A percentile compares a stretch with the other conserved stretches of the same genome.
Conservation (phyloP, 2,888 invertebrate species). For the Chalcosyrphus nemorum region DNA sequence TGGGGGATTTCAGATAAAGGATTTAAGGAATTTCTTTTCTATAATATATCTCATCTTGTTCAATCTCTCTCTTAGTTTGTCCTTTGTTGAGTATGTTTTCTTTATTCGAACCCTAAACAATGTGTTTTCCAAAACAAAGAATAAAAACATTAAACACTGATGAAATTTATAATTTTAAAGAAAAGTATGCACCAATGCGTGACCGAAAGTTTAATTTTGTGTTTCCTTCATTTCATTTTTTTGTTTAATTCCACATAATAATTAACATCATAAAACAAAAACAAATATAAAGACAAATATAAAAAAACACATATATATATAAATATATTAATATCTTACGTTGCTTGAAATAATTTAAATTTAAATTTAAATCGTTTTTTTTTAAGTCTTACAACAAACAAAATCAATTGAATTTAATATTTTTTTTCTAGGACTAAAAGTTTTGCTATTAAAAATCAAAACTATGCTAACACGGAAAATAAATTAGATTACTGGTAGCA, state of each 20-base stretch:
- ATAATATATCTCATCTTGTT: conserved; percentile 9
- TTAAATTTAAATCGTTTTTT: conserved; percentile 22
- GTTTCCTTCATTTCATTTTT: conserved; percentile 6
- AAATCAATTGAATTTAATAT: conserved; percentile 58
- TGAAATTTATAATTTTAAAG: conserved; percentile 13
- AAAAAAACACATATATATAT: conserved; percentile 54
- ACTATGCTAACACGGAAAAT: conserved; percentile 70
- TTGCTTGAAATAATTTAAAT: conserved; percentile 69
- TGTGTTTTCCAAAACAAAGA: conserved; percentile 32
- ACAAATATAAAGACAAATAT: conserved; percentile 61
- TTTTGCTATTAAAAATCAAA: conserved; percentile 65
- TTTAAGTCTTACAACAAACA: conserved; percentile 64
- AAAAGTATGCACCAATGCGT: conserved; percentile 66
- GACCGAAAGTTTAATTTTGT: conserved; percentile 66
- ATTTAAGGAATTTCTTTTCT: conserved; percentile 35
- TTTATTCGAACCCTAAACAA: conserved; percentile 19
- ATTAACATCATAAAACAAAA: conserved; percentile 47
- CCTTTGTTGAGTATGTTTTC: conserved; percentile 24
- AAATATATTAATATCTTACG: conserved; percentile 72
- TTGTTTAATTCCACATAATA: conserved; percentile 42
- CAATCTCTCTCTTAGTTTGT: conserved; percentile 22
- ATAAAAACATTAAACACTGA: conserved; percentile 50
- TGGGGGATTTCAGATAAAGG: conserved; percentile 42
- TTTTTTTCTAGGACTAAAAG: conserved; percentile 57
- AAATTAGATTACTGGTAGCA: conserved; percentile 59